phyloP scores from a whole-genome alignment of 2,113 vertebrate genomes.

The Holacanthus passer region DNA sequence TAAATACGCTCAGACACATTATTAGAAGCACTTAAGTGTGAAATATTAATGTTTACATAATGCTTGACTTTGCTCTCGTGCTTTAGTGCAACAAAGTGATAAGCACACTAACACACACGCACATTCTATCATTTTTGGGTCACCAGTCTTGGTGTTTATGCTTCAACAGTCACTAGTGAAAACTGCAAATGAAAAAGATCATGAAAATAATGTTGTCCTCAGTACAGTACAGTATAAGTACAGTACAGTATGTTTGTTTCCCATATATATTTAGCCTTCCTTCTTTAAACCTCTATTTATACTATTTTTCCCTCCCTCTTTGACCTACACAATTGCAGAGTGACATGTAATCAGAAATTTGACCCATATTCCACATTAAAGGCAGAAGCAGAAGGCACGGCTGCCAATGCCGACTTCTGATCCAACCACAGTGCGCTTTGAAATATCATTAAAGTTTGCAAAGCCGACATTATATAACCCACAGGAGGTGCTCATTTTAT shows the following conservation, averaged over 20 bases:
- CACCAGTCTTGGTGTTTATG: not conserved
- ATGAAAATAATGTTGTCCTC: too few species aligned
- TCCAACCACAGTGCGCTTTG: not conserved
- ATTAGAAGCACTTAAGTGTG: not conserved
- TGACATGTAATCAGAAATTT: not conserved
- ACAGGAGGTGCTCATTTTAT: not conserved
- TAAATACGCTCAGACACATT: not conserved
- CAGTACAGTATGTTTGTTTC: not conserved
- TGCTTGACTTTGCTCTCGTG: not conserved
- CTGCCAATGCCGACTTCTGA: not conserved
- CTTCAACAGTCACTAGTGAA: not conserved
- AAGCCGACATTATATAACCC: not conserved
- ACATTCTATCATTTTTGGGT: not conserved
- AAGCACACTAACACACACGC: not conserved
- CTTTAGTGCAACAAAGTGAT: not conserved
- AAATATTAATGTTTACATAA: constrained; percentile 19
- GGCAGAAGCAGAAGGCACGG: not conserved
- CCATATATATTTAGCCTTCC: not conserved
- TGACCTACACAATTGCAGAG: not conserved
- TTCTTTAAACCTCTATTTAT: not conserved
- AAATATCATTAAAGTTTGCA: not conserved
- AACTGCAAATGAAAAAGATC: not conserved
- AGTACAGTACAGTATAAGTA: too few species aligned
- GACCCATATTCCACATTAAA: not conserved
- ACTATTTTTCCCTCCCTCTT: not conserved